phyloP scores from a whole-genome alignment of 2,797 vertebrate species.

The Macroramphosus scolopax region DNA sequence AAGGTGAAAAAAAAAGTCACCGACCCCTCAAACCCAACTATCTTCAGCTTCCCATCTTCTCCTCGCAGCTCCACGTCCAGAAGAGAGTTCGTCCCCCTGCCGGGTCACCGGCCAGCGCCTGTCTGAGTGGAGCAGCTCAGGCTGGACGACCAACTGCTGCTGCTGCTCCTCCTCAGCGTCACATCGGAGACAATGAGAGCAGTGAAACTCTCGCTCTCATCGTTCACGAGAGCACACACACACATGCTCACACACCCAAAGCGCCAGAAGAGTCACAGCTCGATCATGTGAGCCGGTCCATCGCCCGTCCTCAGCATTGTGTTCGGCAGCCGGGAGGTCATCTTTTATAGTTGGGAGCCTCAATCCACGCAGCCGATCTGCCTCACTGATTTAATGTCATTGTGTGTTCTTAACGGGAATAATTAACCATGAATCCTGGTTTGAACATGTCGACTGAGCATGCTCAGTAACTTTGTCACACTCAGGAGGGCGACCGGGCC shows the following conservation, averaged over 20 bases:
- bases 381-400: no score
- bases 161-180: constrained; percentile 33
- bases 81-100: no score
- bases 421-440: no score
- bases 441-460: no score
- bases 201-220: constrained; percentile 36
- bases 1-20: constrained; percentile 10
- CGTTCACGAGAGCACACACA: constrained; percentile 15
- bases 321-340: constrained; percentile 41
- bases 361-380: no score
- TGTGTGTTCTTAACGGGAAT: no score
- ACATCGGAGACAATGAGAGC: constrained; percentile 45
- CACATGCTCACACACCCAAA: constrained; percentile 40
- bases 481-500: no score
- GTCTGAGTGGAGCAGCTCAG: constrained; percentile 16
- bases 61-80: constrained; percentile 26
- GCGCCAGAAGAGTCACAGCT: constrained; percentile 73
- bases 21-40: constrained; percentile 17
- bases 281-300: constrained; percentile 72
- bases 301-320: constrained; percentile 25
- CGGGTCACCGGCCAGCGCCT: constrained; percentile 9
- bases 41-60: constrained; percentile 40
- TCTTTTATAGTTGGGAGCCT: no score
- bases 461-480: no score
- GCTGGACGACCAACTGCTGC: constrained; percentile 12